Evolutionary conservation across 1,140 invertebrate species (phyloP), one percentile per base, ranked within the genome.

Genomic region (Araneus ventricosus): DNA sequence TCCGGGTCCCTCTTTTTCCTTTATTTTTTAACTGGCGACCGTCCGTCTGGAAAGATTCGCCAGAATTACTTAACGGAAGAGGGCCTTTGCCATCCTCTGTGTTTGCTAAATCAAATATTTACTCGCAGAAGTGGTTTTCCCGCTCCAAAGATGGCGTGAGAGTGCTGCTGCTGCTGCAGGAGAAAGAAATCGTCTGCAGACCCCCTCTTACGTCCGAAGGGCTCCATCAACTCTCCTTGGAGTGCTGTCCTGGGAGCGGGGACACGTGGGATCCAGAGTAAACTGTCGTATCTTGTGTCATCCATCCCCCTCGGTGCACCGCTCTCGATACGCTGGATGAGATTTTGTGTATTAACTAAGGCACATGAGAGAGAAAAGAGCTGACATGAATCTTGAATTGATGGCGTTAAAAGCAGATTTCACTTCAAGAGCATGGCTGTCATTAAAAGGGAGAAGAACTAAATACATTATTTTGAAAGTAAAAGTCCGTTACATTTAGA

Each of bases 71-170:
- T 70, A 67, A 41, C 86, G 20, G 41, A 82, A 27, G 24, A 82
- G 67, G 3, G 8, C 70, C 34, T 30, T 37, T 34, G 6, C 10
- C 37, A 14, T 79, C 34, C 37, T 59, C 14, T 41, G 34, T 57
- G 10, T 88, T 70, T 39, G 86, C 86, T 88, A 88, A 88, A 59
- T 88, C 86, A 88, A 88, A 88, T 88, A 88, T 88, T 88, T 88
- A 67, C 86, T n/a, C 86, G 10, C 17, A 39, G 37, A 88, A 88
- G 86, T 88, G 86, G 86, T 88, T 67, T 88, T 82, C 39, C 79
- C 22, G 52, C 37, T 88, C 61, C 86, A 75, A 20, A 30, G 67
- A 75, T 75, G 67, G 27, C 67, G 67, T 70, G 67, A 30, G 67
- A 34, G 67, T 75, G 67, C 67, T 75, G 61, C 61, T 63, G 61